A percentile compares a stretch with the other conserved stretches of the same genome.
Evolutionary conservation across 2,797 vertebrate genomes (phyloP).

Genomic region (Sphenopsis melanotis): DNA sequence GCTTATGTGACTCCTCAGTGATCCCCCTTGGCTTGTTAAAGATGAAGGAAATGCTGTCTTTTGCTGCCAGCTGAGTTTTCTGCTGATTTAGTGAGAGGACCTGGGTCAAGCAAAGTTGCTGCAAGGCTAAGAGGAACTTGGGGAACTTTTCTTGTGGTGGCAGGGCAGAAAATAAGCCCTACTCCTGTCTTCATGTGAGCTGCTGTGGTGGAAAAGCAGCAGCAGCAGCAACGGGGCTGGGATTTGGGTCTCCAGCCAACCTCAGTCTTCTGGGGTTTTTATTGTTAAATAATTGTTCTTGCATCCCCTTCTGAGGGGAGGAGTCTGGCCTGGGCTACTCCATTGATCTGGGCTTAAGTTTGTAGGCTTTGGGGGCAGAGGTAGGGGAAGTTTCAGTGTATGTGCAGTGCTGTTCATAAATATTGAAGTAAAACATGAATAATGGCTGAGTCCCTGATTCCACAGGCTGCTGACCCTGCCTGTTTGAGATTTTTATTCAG

Average conservation of each 20-base stretch:
- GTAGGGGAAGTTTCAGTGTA: no score
- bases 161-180: neutral
- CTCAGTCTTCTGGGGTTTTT: neutral
- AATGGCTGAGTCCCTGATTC: fast-evolving
- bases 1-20: neutral
- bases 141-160: neutral
- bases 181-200: fast-evolving
- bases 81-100: neutral
- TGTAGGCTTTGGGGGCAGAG: neutral
- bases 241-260: neutral
- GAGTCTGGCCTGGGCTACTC: neutral
- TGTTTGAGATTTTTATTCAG: neutral
- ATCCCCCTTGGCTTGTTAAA: neutral
- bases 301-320: fast-evolving
- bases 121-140: neutral
- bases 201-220: neutral
- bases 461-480: neutral
- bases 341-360: fast-evolving
- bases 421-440: neutral
- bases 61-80: neutral
- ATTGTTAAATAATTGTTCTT: neutral
- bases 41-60: neutral
- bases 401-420: neutral
- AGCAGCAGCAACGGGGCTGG: neutral
- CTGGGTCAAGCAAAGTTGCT: neutral